Base-by-base conservation (phyloP, 2,113 vertebrate genomes). In the Anarrhichthys ocellatus region DNA sequence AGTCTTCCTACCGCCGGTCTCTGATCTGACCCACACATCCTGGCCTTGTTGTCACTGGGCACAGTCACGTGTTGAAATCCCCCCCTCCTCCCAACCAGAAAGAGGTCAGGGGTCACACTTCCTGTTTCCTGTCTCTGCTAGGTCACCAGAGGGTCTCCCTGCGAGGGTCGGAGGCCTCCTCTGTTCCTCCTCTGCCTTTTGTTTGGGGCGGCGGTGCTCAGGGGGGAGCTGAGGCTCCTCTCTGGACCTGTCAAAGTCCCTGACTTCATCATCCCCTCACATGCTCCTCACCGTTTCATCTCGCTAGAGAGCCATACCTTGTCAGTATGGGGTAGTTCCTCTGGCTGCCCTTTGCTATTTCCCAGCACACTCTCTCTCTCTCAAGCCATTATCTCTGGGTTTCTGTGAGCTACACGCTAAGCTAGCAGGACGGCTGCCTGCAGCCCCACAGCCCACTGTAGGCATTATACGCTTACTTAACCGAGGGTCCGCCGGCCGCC, bases 91-190 rank as follows among this genome's bases (percentile, higher is more conserved):
- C 52, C 52, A 24, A 59, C 24, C 58, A 61, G 36, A 54, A 69
- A 80, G 38, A 86, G 94, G 93, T 92, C 93, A 94, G 74, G 77
- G 93, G 92, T 94, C 94, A 78, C 81, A 92, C 93, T 96, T 95
- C 95, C 95, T 94, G 94, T 95, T 95, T 96, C 95, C 94, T 94
- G 94, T 94, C 88, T 91, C 83, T 81, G 79, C 87, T 83, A 81
- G 94, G 93, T 95, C 95, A 93, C 91, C 85, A 93, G 81, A 91
- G 91, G 94, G 95, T 94, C 93, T 94, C 78, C 77, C 81, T 67
- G 73, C 48, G 81, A 92, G 94, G 92, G 91, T 94, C 92, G 84
- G 48, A 78, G 85, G 92, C 89, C 94, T 92, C 85, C 90, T 87
- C 86, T 83, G 89, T 91, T 93, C 85, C 59, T 88, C 86, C 84